A percentile compares a stretch with the other conserved stretches of the same genome.
phyloP scores from a whole-genome alignment of 2,113 vertebrate species.

The Phalacrocorax pelagicus region DNA sequence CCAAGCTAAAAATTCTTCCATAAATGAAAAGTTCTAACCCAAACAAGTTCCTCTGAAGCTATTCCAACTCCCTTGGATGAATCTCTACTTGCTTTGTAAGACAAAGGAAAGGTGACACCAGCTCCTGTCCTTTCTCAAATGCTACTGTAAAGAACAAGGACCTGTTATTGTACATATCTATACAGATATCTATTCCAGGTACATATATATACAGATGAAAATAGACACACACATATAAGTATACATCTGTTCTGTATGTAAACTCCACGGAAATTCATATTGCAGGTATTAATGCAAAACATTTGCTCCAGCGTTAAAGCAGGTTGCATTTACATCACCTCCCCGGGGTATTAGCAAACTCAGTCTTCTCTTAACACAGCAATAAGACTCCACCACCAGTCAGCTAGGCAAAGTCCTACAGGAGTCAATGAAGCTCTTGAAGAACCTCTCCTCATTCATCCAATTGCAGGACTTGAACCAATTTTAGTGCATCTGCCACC shows the following conservation, averaged over 20 bases:
- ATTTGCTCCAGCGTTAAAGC: not conserved
- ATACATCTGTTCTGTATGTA: not conserved
- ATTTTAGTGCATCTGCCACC: constrained; percentile 61
- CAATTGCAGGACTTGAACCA: constrained; percentile 22
- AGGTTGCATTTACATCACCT: not conserved
- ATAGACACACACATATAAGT: not conserved
- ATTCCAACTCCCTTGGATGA: not conserved
- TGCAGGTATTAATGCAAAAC: not conserved
- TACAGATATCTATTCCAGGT: not conserved
- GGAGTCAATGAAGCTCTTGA: constrained; percentile 31
- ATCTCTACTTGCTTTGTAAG: not conserved
- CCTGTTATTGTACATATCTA: not conserved
- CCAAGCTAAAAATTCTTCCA: not conserved
- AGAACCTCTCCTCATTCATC: constrained; percentile 59
- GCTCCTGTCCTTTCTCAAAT: not conserved
- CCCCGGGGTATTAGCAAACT: not conserved
- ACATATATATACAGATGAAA: not conserved
- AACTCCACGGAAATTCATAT: not conserved
- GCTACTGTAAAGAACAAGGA: not conserved
- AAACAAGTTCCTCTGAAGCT: not conserved
- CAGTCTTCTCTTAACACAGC: not conserved
- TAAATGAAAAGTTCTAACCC: not conserved
- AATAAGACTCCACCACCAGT: not conserved
- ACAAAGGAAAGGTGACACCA: not conserved
- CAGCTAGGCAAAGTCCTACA: constrained; percentile 2